phyloP scores from a whole-genome alignment of 2,888 invertebrate species.

The Dynastes tityus region DNA sequence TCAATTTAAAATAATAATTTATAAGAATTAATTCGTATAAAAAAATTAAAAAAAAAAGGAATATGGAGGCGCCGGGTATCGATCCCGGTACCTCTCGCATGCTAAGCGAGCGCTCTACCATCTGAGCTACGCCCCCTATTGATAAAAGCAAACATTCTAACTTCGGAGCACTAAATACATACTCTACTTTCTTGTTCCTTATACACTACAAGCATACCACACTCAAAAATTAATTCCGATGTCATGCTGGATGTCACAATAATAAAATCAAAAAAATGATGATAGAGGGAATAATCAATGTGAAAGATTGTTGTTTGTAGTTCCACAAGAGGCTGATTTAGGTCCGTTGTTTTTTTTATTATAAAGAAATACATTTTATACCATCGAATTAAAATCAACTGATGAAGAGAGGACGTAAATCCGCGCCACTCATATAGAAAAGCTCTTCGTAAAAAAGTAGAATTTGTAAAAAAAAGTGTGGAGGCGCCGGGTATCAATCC shows the following conservation, averaged over 20 bases:
- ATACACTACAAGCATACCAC: background rate
- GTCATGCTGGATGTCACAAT: background rate
- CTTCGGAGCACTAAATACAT: too few relatives aligned
- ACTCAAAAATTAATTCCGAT: background rate
- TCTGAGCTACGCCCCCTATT: conserved; percentile 69
- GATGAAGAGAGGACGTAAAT: too few relatives aligned
- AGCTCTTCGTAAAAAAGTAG: too few relatives aligned
- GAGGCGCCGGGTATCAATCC: conserved; percentile 72
- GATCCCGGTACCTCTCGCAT: conserved; percentile 75
- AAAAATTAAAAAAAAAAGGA: too few relatives aligned
- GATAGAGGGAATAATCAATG: background rate
- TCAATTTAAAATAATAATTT: too few relatives aligned
- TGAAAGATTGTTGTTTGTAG: background rate
- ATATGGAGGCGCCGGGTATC: conserved; percentile 68
- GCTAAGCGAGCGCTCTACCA: conserved; percentile 74
- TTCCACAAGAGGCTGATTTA: background rate
- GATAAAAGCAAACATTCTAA: too few relatives aligned
- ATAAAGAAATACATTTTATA: too few relatives aligned
- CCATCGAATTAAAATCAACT: too few relatives aligned
- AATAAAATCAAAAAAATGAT: background rate
- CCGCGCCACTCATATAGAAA: too few relatives aligned
- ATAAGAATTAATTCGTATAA: too few relatives aligned
- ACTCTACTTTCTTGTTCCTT: too few relatives aligned
- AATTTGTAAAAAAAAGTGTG: conserved; percentile 50
- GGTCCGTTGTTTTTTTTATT: background rate